A percentile compares a stretch with the other conserved stretches of the same genome.
These are phyloP conservation scores for Opisthocomus hoazin DNA, from an alignment of 2,113 vertebrate species.

Conservation along the genomic window DNA sequence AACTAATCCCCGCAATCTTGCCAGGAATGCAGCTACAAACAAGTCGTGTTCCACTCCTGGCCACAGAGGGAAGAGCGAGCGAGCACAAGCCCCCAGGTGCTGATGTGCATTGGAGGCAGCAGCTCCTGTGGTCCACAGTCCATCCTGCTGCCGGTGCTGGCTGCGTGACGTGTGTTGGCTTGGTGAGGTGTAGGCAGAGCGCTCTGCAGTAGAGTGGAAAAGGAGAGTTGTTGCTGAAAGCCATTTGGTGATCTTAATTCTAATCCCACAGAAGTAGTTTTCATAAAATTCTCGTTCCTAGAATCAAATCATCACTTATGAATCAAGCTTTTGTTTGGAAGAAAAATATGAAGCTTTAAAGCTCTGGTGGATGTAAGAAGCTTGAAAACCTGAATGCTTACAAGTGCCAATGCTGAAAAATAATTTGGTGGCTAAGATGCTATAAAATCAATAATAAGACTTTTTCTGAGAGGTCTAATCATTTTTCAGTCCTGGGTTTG, in stretches of 20 bases:
- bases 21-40: neutral
- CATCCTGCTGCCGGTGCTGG: fast-evolving
- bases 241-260: neutral
- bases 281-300: neutral
- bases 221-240: neutral
- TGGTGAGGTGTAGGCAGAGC: neutral
- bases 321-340: neutral
- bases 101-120: fast-evolving
- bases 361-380: neutral
- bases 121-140: fast-evolving
- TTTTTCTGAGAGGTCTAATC: neutral
- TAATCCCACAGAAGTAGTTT: neutral
- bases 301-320: neutral
- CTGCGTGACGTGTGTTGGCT: neutral
- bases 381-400: neutral
- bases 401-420: neutral
- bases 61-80: neutral
- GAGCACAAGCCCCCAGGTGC: neutral
- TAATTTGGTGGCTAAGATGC: neutral
- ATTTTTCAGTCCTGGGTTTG: neutral
- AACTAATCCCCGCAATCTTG: neutral
- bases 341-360: neutral
- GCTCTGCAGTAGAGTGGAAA: neutral
- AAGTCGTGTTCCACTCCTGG: neutral
- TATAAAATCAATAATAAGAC: neutral